Percentiles rank a stretch among this genome's conserved stretches.
Conservation (phyloP, 2,888 invertebrate genomes). For the Agrotis exclamationis region DNA sequence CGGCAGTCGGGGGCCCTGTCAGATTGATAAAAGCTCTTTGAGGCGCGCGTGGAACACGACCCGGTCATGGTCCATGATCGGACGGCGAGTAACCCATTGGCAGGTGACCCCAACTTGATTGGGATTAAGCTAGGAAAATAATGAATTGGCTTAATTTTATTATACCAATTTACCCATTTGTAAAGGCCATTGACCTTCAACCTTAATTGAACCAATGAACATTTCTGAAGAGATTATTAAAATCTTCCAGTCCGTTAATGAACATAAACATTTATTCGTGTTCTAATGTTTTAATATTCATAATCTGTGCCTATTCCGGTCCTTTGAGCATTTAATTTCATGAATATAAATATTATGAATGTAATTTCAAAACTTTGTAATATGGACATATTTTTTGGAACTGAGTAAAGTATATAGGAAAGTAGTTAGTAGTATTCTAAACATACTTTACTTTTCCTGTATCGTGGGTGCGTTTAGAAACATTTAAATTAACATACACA, state of each 20-base stretch:
- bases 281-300: slow-evolving; percentile 10
- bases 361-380: background rate
- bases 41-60: too few species aligned
- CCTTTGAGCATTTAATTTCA: background rate
- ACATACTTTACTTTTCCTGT: too few species aligned
- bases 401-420: background rate
- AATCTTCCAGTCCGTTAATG: background rate
- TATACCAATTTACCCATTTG: background rate
- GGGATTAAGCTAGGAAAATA: too few species aligned
- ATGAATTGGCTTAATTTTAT: too few species aligned
- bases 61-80: too few species aligned
- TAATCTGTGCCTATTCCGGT: background rate
- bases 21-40: too few species aligned
- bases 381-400: background rate
- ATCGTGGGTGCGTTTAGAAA: too few species aligned
- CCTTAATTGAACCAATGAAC: slow-evolving; percentile 2
- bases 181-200: slow-evolving; percentile 1
- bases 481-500: too few species aligned
- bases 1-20: too few species aligned
- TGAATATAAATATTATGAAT: background rate
- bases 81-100: too few species aligned
- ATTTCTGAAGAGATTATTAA: slow-evolving; percentile 1
- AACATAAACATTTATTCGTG: background rate
- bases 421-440: too few species aligned
- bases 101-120: too few species aligned